Evolutionary conservation across 2,888 invertebrate species (phyloP).

Genomic region (Cheilosia soror): DNA sequence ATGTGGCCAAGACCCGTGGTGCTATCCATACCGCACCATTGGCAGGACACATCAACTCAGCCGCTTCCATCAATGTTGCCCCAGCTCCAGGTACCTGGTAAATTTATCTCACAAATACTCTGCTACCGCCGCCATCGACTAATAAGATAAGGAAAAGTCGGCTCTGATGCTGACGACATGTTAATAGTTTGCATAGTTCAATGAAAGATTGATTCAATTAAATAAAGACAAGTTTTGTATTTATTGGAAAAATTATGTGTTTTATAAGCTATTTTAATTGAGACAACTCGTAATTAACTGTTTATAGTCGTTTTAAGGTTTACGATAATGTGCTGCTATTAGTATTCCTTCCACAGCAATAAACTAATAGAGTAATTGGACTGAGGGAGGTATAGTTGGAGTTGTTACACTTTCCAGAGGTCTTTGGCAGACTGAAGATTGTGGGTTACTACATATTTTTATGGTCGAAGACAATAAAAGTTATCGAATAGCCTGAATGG

Average conservation of each 20-base stretch:
- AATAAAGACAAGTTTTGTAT: constrained; percentile 59
- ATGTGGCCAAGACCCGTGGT: constrained; percentile 81
- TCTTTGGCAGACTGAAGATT: too few relatives aligned
- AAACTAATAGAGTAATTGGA: background rate
- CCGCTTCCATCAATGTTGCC: constrained; percentile 80
- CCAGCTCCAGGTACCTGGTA: constrained; percentile 81
- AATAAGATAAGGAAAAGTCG: constrained; percentile 45
- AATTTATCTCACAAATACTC: constrained; percentile 32
- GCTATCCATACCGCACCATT: constrained; percentile 81
- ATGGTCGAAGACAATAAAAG: too few relatives aligned
- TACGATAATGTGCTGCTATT: background rate
- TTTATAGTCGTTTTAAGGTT: constrained; percentile 8
- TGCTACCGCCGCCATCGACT: constrained; percentile 1
- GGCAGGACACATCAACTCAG: constrained; percentile 80
- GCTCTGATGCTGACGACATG: constrained; percentile 33
- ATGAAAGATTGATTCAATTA: constrained; percentile 68
- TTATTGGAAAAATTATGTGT: constrained; percentile 21
- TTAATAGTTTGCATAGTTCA: constrained; percentile 69
- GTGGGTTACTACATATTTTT: too few relatives aligned
- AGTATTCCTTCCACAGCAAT: background rate
- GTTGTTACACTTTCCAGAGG: background rate
- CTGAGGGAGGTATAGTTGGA: background rate
- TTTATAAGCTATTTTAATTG: background rate
- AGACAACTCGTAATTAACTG: background rate
- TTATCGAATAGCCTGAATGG: too few relatives aligned